Evolutionary conservation across 2,888 invertebrate species (phyloP).

Genomic region (Tholera decimalis): DNA sequence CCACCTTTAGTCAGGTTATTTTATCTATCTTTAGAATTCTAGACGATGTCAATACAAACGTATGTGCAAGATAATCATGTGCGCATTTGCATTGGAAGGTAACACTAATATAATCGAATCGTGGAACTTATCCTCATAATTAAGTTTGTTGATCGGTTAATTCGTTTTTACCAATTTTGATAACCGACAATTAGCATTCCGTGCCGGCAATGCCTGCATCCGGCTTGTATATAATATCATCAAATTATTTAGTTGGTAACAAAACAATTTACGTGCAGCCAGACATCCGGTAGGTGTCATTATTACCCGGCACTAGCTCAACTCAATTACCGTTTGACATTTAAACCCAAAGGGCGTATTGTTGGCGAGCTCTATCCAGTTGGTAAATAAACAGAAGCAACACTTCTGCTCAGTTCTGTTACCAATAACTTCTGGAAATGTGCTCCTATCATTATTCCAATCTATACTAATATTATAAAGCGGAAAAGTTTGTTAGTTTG

Average conservation of each 20-base stretch:
- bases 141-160: slow-evolving; percentile 45
- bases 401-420: slow-evolving; percentile 34
- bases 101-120: slow-evolving; percentile 37
- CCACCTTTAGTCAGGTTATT: no score
- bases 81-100: slow-evolving; percentile 16
- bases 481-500: no score
- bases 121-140: slow-evolving; percentile 52
- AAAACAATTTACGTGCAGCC: slow-evolving; percentile 64
- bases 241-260: slow-evolving; percentile 59
- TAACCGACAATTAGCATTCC: slow-evolving; percentile 65
- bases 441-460: slow-evolving; percentile 25
- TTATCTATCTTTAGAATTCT: no score
- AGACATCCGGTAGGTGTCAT: slow-evolving; percentile 72
- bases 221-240: slow-evolving; percentile 60
- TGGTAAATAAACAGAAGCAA: slow-evolving; percentile 63
- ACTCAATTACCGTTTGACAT: slow-evolving; percentile 76
- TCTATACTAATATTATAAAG: no score
- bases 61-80: slow-evolving; percentile 15
- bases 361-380: slow-evolving; percentile 61
- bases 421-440: slow-evolving; percentile 22
- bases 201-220: slow-evolving; percentile 54
- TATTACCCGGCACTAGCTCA: slow-evolving; percentile 65
- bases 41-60: not conserved
- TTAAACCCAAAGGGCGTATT: slow-evolving; percentile 73
- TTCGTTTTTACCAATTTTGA: slow-evolving; percentile 65